A percentile compares a stretch with the other conserved stretches of the same genome.
Evolutionary conservation across 2,113 vertebrate species (phyloP).

Genomic region (Oncorhynchus keta): DNA sequence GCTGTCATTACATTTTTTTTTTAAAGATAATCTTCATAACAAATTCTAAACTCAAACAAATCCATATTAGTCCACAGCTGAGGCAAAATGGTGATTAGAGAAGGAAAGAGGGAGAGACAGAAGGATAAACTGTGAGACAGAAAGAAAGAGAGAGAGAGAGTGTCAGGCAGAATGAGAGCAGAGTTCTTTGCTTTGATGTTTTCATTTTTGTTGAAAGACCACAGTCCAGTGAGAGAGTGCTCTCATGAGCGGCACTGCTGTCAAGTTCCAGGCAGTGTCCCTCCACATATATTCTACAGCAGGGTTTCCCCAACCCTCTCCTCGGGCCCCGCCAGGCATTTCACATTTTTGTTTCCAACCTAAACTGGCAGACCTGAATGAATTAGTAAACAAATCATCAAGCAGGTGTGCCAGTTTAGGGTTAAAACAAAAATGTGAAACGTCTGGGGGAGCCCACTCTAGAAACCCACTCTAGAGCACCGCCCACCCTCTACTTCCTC

Average conservation of each 20-base stretch:
- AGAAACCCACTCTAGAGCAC: conserved; percentile 23
- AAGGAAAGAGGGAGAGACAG: neutral
- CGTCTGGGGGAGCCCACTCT: too few species aligned
- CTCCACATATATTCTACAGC: conserved; percentile 17
- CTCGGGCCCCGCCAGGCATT: too few species aligned
- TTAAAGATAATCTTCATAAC: too few species aligned
- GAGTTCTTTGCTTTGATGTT: conserved; percentile 7
- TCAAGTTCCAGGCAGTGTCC: conserved; percentile 30
- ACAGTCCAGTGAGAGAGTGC: conserved; percentile 18
- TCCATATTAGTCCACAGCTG: too few species aligned
- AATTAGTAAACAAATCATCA: too few species aligned
- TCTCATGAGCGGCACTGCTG: conserved; percentile 30
- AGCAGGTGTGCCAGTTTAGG: too few species aligned
- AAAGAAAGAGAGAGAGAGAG: neutral
- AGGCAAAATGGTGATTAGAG: neutral
- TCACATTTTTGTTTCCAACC: too few species aligned
- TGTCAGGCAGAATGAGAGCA: neutral
- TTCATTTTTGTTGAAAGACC: conserved; percentile 15
- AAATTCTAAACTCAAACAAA: too few species aligned
- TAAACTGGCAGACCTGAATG: too few species aligned
- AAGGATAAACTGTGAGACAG: neutral
- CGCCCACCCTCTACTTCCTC: conserved; percentile 57
- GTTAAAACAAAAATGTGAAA: too few species aligned
- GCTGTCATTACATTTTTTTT: too few species aligned
- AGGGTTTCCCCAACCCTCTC: too few species aligned